A percentile compares a stretch with the other conserved stretches of the same genome.
phyloP scores from a whole-genome alignment of 2,797 vertebrate genomes.

The Gadopsis marmoratus region DNA sequence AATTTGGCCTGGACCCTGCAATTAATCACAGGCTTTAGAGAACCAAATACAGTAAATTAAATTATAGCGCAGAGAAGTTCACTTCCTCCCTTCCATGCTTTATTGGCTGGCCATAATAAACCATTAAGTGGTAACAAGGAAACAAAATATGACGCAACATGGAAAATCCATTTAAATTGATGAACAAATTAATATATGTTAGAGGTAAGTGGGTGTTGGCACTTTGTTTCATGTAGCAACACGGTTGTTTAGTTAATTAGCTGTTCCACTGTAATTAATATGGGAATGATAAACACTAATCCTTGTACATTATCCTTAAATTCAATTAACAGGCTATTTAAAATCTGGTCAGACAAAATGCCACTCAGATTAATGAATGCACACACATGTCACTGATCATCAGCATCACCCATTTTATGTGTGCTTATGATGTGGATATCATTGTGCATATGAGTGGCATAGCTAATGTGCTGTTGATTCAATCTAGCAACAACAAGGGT shows the following conservation, averaged over 20 bases:
- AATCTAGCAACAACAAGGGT: slow-evolving; percentile 8
- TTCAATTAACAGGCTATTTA: slow-evolving; percentile 54
- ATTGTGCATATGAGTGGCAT: slow-evolving; percentile 6
- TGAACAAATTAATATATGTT: slow-evolving; percentile 74
- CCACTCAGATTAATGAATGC: slow-evolving; percentile 35
- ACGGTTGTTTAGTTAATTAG: slow-evolving; percentile 69
- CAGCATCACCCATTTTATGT: slow-evolving; percentile 37
- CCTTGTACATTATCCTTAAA: slow-evolving; percentile 50
- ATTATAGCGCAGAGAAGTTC: slow-evolving; percentile 63
- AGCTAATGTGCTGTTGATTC: slow-evolving; percentile 15
- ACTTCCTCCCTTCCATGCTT: slow-evolving; percentile 55
- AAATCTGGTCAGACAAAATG: slow-evolving; percentile 44
- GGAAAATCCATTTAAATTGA: slow-evolving; percentile 74
- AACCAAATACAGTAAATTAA: slow-evolving; percentile 71
- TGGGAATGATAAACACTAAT: slow-evolving; percentile 65
- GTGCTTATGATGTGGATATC: slow-evolving; percentile 11
- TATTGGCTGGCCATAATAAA: slow-evolving; percentile 68
- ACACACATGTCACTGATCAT: slow-evolving; percentile 43
- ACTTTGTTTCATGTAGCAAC: slow-evolving; percentile 59
- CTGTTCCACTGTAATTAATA: slow-evolving; percentile 68
- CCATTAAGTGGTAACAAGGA: slow-evolving; percentile 64
- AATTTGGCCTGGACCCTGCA: slow-evolving; percentile 54
- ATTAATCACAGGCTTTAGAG: slow-evolving; percentile 76
- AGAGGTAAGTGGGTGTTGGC: slow-evolving; percentile 36
- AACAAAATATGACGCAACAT: slow-evolving; percentile 43